Evolutionary conservation across 2,113 vertebrate genomes (phyloP).

Genomic region (Polyodon spathula): DNA sequence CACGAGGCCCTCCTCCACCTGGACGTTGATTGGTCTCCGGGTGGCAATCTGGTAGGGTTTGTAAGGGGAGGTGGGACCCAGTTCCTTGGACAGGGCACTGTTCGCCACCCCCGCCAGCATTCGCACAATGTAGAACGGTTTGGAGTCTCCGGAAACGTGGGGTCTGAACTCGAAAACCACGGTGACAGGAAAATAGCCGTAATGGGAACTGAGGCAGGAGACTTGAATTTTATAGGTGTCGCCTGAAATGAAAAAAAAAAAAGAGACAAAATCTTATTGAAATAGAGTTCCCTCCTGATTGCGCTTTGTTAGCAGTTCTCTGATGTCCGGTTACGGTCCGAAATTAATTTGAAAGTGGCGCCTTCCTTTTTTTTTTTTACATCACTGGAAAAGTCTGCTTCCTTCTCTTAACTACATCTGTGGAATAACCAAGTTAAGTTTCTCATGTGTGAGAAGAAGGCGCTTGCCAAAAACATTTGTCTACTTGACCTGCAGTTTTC

Average conservation of each 20-base stretch:
- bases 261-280: neutral
- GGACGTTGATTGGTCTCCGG: neutral
- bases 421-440: neutral
- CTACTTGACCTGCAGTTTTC: neutral
- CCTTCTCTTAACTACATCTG: too few species aligned
- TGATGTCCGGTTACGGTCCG: too few species aligned
- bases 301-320: too few species aligned
- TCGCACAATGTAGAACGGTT: conserved; percentile 66
- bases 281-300: neutral
- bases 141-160: conserved; percentile 22
- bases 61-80: conserved; percentile 61
- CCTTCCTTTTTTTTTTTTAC: too few species aligned
- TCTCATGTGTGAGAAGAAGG: neutral
- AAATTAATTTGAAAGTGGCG: too few species aligned
- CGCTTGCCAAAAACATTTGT: neutral
- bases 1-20: conserved; percentile 57
- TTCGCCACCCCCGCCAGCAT: conserved; percentile 50
- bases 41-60: conserved; percentile 35
- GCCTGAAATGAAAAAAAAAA: conserved; percentile 41
- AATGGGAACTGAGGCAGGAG: conserved; percentile 39
- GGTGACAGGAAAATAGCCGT: conserved; percentile 55
- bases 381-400: too few species aligned
- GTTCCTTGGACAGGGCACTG: conserved; percentile 53
- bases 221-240: conserved; percentile 51
- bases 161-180: conserved; percentile 66